phyloP scores from a whole-genome alignment of 2,888 invertebrate species.

The Phyllotreta striolata region DNA sequence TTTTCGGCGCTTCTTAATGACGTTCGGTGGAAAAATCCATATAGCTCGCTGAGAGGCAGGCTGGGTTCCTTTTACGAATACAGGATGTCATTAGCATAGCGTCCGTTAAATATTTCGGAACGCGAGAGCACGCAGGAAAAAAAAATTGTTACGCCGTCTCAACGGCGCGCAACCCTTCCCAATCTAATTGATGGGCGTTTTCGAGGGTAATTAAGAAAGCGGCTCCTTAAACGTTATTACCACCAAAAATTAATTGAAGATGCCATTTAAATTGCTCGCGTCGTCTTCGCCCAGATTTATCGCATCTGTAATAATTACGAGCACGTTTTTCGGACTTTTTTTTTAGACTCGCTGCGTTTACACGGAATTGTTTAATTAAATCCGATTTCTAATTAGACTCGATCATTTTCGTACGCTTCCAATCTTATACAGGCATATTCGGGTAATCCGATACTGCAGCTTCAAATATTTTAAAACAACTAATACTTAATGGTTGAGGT shows the following conservation, averaged over 20 bases:
- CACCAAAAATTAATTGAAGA: constrained; percentile 31
- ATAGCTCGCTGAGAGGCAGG: too few relatives aligned
- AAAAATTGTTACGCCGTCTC: constrained; percentile 31
- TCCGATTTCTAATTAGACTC: too few relatives aligned
- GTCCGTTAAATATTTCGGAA: constrained; percentile 46
- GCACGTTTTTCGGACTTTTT: too few relatives aligned
- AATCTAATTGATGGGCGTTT: constrained; percentile 42
- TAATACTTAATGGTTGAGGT: constrained; percentile 17
- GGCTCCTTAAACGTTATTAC: constrained; percentile 39
- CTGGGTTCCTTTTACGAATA: constrained; percentile 29
- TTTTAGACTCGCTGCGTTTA: too few relatives aligned
- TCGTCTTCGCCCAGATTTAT: constrained; percentile 11
- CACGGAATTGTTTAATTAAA: too few relatives aligned
- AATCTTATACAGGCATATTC: neutral
- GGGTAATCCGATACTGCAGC: constrained; percentile 24
- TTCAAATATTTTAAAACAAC: constrained; percentile 24
- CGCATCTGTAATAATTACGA: neutral
- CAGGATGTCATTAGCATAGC: constrained; percentile 55
- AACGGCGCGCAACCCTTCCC: constrained; percentile 44
- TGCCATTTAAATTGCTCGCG: constrained; percentile 12
- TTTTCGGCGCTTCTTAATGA: too few relatives aligned
- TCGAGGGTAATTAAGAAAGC: constrained; percentile 44
- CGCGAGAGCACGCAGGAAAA: constrained; percentile 10
- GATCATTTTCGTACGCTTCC: too few relatives aligned
- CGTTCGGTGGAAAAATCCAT: too few relatives aligned